phyloP scores from a whole-genome alignment of 1,140 invertebrate genomes.

The Venturia canescens region DNA sequence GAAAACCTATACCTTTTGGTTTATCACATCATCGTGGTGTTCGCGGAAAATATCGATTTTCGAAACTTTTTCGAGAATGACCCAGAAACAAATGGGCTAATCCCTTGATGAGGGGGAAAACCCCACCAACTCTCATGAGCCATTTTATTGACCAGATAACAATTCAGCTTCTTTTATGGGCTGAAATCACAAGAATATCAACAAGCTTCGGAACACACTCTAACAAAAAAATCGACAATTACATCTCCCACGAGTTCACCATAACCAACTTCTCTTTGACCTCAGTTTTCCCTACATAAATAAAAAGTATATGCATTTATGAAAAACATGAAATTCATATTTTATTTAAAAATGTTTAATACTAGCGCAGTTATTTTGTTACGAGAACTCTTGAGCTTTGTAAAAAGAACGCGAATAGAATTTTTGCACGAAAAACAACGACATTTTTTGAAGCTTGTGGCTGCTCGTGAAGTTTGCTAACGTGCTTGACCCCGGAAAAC shows the following conservation, averaged over 20 bases:
- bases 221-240: neutral
- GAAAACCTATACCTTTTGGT: too few species aligned
- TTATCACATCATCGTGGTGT: neutral
- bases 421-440: neutral
- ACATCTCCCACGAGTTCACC: neutral
- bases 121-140: neutral
- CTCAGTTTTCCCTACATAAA: neutral
- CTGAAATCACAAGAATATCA: neutral
- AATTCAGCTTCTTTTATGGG: neutral
- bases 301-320: neutral
- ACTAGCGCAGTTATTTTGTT: neutral
- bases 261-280: neutral
- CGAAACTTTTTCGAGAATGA: neutral
- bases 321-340: neutral
- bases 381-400: neutral
- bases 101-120: slow-evolving; percentile 1
- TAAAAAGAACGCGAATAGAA: neutral
- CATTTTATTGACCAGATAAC: neutral
- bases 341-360: neutral
- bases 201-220: neutral
- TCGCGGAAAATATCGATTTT: neutral
- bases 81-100: neutral
- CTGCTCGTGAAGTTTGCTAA: neutral
- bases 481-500: slow-evolving; percentile 1
- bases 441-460: neutral